A percentile compares a stretch with the other conserved stretches of the same genome.
Evolutionary conservation across 2,113 vertebrate genomes (phyloP).

Genomic region (Cercocebus atys): DNA sequence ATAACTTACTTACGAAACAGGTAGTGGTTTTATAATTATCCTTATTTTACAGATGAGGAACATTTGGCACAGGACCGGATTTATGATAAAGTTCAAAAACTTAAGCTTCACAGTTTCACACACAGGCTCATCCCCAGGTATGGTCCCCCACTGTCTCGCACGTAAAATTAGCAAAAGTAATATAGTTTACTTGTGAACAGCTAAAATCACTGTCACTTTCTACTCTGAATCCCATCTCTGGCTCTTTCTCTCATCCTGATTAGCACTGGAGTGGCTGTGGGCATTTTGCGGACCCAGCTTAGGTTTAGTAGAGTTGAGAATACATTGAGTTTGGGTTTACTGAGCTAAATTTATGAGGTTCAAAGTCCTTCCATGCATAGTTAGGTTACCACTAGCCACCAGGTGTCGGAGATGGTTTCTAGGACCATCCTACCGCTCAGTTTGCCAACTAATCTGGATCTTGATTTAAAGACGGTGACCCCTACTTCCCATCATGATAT

Average conservation of each 20-base stretch:
- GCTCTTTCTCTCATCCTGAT: background rate
- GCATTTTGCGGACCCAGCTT: background rate
- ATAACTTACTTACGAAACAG: background rate
- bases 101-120: background rate
- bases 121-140: background rate
- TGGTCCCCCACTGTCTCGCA: too few relatives aligned
- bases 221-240: rapidly evolving
- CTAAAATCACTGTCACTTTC: background rate
- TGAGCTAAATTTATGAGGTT: background rate
- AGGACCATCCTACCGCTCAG: background rate
- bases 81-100: background rate
- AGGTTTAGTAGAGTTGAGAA: background rate
- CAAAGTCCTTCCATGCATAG: too few relatives aligned
- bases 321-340: background rate
- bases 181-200: background rate
- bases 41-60: background rate
- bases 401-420: background rate
- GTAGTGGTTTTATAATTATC: too few relatives aligned
- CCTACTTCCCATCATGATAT: background rate
- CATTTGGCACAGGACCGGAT: background rate
- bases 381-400: background rate
- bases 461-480: background rate
- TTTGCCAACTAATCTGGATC: background rate
- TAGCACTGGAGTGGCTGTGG: too few relatives aligned
- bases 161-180: background rate